Percentiles rank a stretch among this genome's conserved stretches.
These are phyloP conservation scores for Oscheius sp. DNA, from an alignment of 2,888 invertebrate species.

Conservation along the genomic window DNA sequence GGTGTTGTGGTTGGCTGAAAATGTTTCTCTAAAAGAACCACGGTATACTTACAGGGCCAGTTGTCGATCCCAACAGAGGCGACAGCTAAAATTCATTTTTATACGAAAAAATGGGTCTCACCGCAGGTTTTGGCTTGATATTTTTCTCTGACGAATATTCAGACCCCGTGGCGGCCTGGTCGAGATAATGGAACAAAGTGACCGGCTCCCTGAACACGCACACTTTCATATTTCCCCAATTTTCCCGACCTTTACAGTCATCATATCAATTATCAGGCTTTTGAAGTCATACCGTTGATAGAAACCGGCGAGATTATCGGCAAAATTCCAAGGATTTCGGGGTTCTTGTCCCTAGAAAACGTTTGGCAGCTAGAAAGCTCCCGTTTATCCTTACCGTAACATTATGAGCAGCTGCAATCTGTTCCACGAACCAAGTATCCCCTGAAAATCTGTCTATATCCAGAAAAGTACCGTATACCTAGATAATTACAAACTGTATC, in stretches of 20 bases:
- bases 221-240: background rate
- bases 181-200: conserved; percentile 55
- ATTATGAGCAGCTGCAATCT: background rate
- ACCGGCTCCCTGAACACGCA: conserved; percentile 44
- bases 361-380: background rate
- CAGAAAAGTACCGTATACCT: conserved; percentile 20
- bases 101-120: no score
- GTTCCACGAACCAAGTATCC: conserved; percentile 31
- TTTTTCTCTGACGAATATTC: conserved; percentile 39
- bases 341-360: background rate
- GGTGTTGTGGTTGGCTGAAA: no score
- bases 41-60: no score
- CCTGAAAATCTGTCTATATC: conserved; percentile 24
- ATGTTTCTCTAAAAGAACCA: no score
- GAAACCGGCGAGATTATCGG: conserved; percentile 61
- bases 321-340: conserved; percentile 51
- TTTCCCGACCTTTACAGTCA: conserved; percentile 34
- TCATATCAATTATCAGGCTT: conserved; percentile 33
- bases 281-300: conserved; percentile 32
- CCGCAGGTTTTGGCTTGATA: background rate
- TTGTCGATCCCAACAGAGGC: no score
- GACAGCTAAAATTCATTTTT: no score
- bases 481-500: conserved; percentile 52
- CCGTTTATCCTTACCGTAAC: background rate
- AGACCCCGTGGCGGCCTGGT: conserved; percentile 37